Percentiles rank a stretch among this genome's conserved stretches.
These are phyloP conservation scores for Mamestra configurata DNA, from an alignment of 1,140 invertebrate genomes.

Conservation along the genomic window DNA sequence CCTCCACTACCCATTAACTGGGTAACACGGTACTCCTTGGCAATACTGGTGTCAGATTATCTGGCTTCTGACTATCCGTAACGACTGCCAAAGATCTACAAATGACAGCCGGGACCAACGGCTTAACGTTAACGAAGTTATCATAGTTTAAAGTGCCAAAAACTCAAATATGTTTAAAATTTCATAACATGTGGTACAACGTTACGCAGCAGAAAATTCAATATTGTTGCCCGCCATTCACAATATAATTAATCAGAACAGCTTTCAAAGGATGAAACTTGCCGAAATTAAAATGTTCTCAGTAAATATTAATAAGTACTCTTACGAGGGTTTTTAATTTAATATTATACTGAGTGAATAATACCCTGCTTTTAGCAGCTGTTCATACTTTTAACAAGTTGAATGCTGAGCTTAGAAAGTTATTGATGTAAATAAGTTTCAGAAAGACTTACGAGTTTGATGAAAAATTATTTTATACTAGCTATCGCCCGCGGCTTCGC, in stretches of 20 bases:
- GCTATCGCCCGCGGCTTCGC: no score
- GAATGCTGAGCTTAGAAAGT: not conserved
- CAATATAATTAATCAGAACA: conserved; percentile 18
- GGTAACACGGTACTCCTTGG: no score
- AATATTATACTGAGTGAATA: not conserved
- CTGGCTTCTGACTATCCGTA: no score
- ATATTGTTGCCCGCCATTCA: not conserved
- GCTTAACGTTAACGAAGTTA: no score
- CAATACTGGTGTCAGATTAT: no score
- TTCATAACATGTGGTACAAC: not conserved
- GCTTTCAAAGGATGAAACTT: not conserved
- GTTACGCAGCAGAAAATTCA: not conserved
- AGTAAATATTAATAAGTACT: conserved; percentile 29
- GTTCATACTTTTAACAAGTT: not conserved
- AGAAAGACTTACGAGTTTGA: no score
- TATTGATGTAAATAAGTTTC: not conserved
- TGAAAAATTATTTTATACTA: no score
- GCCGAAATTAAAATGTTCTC: conserved; percentile 8
- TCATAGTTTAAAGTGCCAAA: no score
- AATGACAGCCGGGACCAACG: no score
- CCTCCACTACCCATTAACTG: no score
- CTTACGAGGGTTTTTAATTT: not conserved
- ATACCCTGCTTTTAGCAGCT: not conserved
- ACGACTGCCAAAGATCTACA: no score
- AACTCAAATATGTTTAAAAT: not conserved